A percentile compares a stretch with the other conserved stretches of the same genome.
Conservation (phyloP, 2,888 invertebrate genomes). For the Chaetoderma sp. region DNA sequence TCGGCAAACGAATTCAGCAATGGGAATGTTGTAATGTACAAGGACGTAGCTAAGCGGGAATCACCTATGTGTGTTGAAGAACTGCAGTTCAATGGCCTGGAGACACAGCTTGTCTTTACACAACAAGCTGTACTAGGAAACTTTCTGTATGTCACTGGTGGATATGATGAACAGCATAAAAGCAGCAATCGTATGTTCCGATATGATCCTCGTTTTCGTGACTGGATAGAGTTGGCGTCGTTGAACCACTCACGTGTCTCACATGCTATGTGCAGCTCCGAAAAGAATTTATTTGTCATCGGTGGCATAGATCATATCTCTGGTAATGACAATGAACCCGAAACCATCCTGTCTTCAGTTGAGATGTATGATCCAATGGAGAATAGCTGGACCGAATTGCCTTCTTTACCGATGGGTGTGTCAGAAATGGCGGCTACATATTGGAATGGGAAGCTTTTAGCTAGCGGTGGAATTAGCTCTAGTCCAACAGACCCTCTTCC, state of each 20-base stretch:
- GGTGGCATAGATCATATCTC: conserved; percentile 60
- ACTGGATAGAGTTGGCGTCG: conserved; percentile 58
- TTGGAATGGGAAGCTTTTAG: conserved; percentile 48
- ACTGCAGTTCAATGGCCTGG: conserved; percentile 47
- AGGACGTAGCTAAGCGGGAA: conserved; percentile 18
- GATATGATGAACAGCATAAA: conserved; percentile 54
- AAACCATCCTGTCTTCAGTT: conserved; percentile 53
- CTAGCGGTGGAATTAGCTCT: conserved; percentile 63
- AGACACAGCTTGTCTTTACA: conserved; percentile 55
- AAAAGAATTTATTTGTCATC: conserved; percentile 51
- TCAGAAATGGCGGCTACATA: conserved; percentile 53
- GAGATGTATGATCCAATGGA: conserved; percentile 61
- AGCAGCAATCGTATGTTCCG: conserved; percentile 49
- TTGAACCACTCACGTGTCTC: conserved; percentile 63
- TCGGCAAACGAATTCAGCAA: conserved; percentile 39
- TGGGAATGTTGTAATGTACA: conserved; percentile 34
- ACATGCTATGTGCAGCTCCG: conserved; percentile 57
- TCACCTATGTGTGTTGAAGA: conserved; percentile 53
- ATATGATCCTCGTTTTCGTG: conserved; percentile 56
- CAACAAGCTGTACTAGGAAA: conserved; percentile 60
- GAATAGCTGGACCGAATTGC: conserved; percentile 56
- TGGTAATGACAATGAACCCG: conserved; percentile 47
- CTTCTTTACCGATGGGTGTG: conserved; percentile 51
- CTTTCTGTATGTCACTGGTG: conserved; percentile 65
- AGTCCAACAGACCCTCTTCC: conserved; percentile 59